Conservation (phyloP, 2,888 invertebrate genomes). For the Anarsia innoxiella region DNA sequence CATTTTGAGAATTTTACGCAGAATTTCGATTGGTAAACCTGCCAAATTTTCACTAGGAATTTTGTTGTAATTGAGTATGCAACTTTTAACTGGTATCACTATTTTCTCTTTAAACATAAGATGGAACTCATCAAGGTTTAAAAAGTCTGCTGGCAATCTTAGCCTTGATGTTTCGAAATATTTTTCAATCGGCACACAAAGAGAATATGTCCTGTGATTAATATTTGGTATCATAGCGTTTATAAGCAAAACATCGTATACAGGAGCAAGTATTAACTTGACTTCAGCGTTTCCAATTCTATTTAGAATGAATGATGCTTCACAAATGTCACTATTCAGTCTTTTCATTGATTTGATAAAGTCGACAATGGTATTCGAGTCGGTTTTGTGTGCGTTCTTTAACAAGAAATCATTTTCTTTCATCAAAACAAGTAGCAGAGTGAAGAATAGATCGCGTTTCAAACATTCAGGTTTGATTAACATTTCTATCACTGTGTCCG, state of each 20-base stretch:
- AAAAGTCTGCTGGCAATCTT: conserved; percentile 26
- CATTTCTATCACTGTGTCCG: conserved; percentile 32
- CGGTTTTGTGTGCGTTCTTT: conserved; percentile 20
- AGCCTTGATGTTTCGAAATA: conserved; percentile 23
- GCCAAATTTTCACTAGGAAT: conserved; percentile 26
- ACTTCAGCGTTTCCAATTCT: conserved; percentile 24
- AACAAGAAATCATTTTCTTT: conserved; percentile 38
- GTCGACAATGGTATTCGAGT: conserved; percentile 23
- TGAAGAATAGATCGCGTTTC: conserved; percentile 38
- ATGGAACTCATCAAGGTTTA: conserved; percentile 23
- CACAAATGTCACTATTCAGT: conserved; percentile 17
- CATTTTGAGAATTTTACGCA: conserved; percentile 28
- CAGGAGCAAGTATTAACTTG: conserved; percentile 26
- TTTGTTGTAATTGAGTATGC: conserved; percentile 28
- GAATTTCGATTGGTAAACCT: conserved; percentile 32
- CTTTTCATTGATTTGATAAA: conserved; percentile 23
- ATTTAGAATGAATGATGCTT: conserved; percentile 26
- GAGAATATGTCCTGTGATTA: conserved; percentile 25
- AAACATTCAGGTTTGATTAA: conserved; percentile 41
- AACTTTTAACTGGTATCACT: conserved; percentile 28
- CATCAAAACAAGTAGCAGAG: conserved; percentile 35
- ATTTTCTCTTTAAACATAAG: conserved; percentile 28
- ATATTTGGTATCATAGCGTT: conserved; percentile 28
- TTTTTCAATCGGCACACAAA: conserved; percentile 26
- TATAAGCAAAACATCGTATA: conserved; percentile 29